Percentiles rank a stretch among this genome's conserved stretches.
Evolutionary conservation across 2,888 invertebrate species (phyloP).

Genomic region (Amblyjoppa fuscipennis): DNA sequence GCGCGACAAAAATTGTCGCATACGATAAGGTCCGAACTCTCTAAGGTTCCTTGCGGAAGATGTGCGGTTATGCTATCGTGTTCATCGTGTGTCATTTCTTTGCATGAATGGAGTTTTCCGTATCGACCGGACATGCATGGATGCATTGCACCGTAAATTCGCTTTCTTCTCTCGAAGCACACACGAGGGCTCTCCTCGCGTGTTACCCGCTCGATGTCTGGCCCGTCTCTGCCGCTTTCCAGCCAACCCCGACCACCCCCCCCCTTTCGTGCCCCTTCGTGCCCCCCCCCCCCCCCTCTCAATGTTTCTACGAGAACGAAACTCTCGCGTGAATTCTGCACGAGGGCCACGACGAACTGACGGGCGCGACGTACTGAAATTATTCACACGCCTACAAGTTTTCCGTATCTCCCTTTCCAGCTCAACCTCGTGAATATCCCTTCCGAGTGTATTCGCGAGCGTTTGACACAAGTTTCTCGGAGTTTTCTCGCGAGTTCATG

Average conservation of each 20-base stretch:
- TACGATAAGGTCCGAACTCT: neutral
- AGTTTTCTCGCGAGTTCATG: neutral
- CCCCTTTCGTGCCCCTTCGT: neutral
- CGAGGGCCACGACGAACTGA: constrained; percentile 33
- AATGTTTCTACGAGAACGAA: constrained; percentile 28
- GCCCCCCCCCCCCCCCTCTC: neutral
- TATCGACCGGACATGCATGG: constrained; percentile 41
- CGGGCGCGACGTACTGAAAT: constrained; percentile 50
- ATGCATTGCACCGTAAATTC: constrained; percentile 39
- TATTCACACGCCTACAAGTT: constrained; percentile 60
- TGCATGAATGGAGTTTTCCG: constrained; percentile 45
- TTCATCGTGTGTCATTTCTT: neutral
- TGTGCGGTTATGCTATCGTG: neutral
- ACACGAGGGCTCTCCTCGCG: constrained; percentile 4
- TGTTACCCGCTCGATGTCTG: neutral
- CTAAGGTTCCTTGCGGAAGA: neutral
- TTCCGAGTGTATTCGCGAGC: neutral
- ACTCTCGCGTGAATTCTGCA: constrained; percentile 37
- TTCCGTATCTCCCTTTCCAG: constrained; percentile 36
- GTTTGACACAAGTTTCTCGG: constrained; percentile 23
- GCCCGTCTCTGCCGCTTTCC: neutral
- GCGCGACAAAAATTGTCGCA: neutral
- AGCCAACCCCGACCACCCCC: neutral
- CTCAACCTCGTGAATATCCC: neutral
- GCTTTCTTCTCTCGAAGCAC: constrained; percentile 21